Evolutionary conservation across 2,113 vertebrate species (phyloP), one percentile per base, ranked within the genome.

Genomic region (Polypterus senegalus): DNA sequence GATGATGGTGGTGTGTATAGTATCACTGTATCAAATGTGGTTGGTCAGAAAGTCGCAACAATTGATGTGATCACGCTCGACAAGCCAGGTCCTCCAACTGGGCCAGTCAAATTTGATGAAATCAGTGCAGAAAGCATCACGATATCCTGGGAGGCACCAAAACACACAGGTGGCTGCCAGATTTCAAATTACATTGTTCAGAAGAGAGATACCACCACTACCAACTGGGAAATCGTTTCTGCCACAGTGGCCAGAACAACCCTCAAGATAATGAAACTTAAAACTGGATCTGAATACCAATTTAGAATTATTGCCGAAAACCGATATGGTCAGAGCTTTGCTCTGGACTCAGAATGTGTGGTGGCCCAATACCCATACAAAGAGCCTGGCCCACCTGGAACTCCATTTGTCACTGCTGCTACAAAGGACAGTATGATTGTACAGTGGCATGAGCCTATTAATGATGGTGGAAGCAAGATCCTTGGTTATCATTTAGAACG

Each of bases 251-350:
- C 90, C 69, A 92, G 96, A 86, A 97, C 91, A 52, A 89, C 83
- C 3, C 76, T 98, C 54, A 99, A 97, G 74, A 88, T 97, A 46
- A 75, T 74, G 46, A 91, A 90, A 77, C 82, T 99, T 56, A 98
- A 95, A 81, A 96, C 93, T 65, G 96, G 96, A 66, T 80, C 89
- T 9, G 96, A 99, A 76, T 99, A 98, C 75, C 96, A 98, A 63
- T 99, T 99, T 77, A 94, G 89, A 79, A 92, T 99, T 74, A 95
- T 96, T 79, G 95, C 96, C 73, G 94, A 97, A 80, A 99, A 99
- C 62, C 88, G 91, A 55, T 94, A 94, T 64, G 96, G 96, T 55
- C 92, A 93, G 77, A 97, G 96, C 74, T 92, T 94, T 78, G 96
- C 83, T 48, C 69, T 99, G 66, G 95, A 97, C 46, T 98, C 95